These are phyloP conservation scores for Actinostola sp. DNA, from an alignment of 92 coral and sea anemone species.

Conservation along the genomic window DNA sequence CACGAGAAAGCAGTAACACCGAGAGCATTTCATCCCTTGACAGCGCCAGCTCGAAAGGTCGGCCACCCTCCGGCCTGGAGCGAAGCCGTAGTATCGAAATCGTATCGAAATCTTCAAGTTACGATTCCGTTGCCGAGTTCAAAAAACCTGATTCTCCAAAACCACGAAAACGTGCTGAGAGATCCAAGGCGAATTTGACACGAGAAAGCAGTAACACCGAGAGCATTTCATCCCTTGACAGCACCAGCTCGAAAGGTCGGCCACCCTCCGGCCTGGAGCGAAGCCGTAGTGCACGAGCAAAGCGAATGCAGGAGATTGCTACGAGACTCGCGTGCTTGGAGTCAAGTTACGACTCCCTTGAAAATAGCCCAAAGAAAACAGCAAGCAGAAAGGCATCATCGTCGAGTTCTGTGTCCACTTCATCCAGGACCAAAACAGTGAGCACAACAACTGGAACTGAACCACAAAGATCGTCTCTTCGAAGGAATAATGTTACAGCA, in stretches of 20 bases:
- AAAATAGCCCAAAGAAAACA: conserved; percentile 23
- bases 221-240: conserved; percentile 6
- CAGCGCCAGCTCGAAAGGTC: conserved; percentile 5
- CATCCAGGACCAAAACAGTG: not conserved
- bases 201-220: conserved; percentile 6
- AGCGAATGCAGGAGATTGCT: conserved; percentile 27
- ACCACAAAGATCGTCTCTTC: conserved; percentile 3
- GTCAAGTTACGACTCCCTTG: conserved; percentile 12
- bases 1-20: conserved; percentile 2
- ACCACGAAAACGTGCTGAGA: conserved; percentile 2
- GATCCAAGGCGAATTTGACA: not conserved
- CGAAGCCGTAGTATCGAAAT: conserved; percentile 1
- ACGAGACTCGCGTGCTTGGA: conserved; percentile 35
- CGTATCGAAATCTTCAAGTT: not conserved
- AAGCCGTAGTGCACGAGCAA: conserved; percentile 29
- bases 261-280: conserved; percentile 36
- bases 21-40: conserved; percentile 11
- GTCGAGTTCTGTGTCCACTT: conserved; percentile 17
- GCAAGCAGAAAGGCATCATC: conserved; percentile 5
- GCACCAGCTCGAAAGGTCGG: conserved; percentile 7
- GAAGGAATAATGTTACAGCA: not conserved
- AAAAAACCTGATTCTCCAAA: conserved; percentile 13
- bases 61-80: conserved; percentile 35
- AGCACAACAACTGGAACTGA: conserved; percentile 5
- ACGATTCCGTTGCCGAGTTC: not conserved